Evolutionary conservation across 1,140 invertebrate genomes (phyloP).

Genomic region (Apocrypta bakeri): DNA sequence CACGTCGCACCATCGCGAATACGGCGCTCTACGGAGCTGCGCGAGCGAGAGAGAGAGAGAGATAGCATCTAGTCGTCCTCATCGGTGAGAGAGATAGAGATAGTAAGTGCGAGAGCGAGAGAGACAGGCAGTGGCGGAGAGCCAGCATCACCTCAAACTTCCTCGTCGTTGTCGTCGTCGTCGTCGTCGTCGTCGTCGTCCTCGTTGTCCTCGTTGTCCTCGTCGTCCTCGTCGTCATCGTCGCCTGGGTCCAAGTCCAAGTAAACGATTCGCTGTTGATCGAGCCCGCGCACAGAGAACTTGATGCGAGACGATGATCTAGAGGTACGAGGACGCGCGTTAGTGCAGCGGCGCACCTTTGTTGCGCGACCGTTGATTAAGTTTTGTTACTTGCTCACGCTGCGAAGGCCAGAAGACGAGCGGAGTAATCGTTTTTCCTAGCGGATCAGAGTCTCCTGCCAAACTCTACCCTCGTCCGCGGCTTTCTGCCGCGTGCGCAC

Average conservation of each 20-base stretch:
- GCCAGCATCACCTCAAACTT: background rate
- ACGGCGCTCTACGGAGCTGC: background rate
- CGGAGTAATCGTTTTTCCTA: background rate
- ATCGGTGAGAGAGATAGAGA: background rate
- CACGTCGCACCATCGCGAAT: background rate
- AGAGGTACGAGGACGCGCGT: constrained; percentile 19
- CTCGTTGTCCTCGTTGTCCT: background rate
- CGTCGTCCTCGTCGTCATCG: background rate
- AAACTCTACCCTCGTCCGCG: background rate
- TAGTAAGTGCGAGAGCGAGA: background rate
- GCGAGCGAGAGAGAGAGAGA: constrained; percentile 3
- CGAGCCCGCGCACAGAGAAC: background rate
- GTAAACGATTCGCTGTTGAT: background rate
- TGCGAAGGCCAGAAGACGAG: constrained; percentile 5
- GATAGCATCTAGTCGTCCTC: background rate
- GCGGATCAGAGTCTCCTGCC: background rate
- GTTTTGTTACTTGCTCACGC: constrained; percentile 10
- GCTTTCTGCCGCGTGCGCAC: background rate
- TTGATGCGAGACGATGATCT: constrained; percentile 19
- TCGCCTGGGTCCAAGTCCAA: constrained; percentile 22
- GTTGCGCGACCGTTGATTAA: constrained; percentile 30
- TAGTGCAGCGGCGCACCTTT: too few relatives aligned
- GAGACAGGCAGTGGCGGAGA: constrained; percentile 14
- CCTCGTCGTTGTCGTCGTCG: background rate
- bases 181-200: too few relatives aligned